phyloP scores from a whole-genome alignment of 92 coral and sea anemone species.

The Epizoanthus rinbou region DNA sequence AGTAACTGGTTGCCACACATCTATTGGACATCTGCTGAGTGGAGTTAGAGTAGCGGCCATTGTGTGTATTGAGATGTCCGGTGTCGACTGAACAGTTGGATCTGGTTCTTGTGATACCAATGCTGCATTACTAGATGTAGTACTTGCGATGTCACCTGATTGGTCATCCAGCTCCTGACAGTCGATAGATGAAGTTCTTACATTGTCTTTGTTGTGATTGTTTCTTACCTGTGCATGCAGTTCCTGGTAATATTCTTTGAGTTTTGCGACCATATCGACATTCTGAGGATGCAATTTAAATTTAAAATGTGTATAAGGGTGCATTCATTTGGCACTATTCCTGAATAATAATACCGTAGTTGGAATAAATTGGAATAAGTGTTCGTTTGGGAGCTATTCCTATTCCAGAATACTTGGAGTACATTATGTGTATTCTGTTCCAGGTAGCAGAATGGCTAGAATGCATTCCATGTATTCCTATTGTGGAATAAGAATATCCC shows the following conservation, averaged over 20 bases:
- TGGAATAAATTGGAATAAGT: neutral
- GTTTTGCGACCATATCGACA: constrained; percentile 38
- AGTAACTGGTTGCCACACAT: neutral
- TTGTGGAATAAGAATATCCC: too few species aligned
- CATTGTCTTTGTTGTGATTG: neutral
- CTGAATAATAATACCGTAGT: neutral
- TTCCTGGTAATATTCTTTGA: constrained; percentile 25
- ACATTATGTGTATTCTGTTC: too few species aligned
- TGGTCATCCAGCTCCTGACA: neutral
- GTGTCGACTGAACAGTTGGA: too few species aligned
- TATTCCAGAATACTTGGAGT: too few species aligned
- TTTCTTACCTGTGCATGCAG: neutral
- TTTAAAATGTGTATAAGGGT: neutral
- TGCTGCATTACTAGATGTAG: neutral
- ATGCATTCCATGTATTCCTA: too few species aligned
- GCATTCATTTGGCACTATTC: neutral
- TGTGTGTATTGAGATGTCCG: too few species aligned
- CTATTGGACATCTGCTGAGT: too few species aligned
- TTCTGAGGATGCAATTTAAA: constrained; percentile 34
- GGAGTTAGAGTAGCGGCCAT: too few species aligned
- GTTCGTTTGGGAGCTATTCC: too few species aligned
- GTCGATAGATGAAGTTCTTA: neutral
- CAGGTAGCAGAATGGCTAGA: too few species aligned
- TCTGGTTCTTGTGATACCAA: too few species aligned
- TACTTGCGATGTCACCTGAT: neutral